Evolutionary conservation across 2,888 invertebrate species (phyloP).

Genomic region (Tetragnatha montana): DNA sequence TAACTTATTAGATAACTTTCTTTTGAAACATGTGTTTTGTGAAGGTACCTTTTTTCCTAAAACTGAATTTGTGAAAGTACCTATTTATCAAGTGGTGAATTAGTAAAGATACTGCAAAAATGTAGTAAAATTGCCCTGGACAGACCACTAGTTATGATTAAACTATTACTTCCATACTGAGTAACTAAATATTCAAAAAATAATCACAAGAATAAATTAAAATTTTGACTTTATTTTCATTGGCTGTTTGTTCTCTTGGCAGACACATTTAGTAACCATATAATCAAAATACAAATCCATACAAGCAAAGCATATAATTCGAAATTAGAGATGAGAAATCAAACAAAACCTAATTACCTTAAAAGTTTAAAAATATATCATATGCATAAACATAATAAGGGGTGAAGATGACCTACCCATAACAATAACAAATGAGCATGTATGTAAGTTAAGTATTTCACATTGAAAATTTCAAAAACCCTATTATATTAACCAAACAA

Average conservation of each 20-base stretch:
- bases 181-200: background rate
- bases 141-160: too few relatives aligned
- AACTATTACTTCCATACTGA: too few relatives aligned
- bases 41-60: too few relatives aligned
- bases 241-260: background rate
- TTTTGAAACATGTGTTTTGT: too few relatives aligned
- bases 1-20: too few relatives aligned
- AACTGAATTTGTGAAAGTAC: too few relatives aligned
- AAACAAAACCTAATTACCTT: background rate
- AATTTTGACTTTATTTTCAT: background rate
- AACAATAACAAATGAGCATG: background rate
- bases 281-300: background rate
- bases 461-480: background rate
- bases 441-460: background rate
- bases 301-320: background rate
- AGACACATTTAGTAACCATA: background rate
- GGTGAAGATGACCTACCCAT: background rate
- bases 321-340: background rate
- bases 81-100: too few relatives aligned
- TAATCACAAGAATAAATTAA: background rate
- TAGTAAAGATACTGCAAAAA: too few relatives aligned
- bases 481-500: background rate
- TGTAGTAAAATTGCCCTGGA: too few relatives aligned
- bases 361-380: background rate
- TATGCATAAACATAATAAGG: background rate